phyloP scores from a whole-genome alignment of 2,797 vertebrate species.

The Hafferia zeledoni region DNA sequence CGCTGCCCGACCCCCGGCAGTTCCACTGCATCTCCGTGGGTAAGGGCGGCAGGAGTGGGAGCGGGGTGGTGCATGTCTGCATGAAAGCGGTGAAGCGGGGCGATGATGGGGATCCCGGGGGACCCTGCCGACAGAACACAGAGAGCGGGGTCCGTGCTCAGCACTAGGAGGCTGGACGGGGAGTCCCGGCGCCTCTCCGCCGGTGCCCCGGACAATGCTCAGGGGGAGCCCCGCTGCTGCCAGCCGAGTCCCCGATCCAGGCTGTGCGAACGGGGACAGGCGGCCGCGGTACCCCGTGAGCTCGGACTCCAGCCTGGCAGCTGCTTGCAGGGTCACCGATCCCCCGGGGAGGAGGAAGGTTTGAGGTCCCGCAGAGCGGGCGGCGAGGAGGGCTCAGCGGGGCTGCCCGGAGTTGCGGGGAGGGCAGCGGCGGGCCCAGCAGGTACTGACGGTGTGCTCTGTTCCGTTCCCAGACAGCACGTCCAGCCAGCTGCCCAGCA shows the following conservation, averaged over 20 bases:
- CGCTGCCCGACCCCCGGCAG: slow-evolving; percentile 92
- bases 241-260: background rate
- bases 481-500: slow-evolving; percentile 92
- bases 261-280: too few relatives aligned
- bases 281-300: too few relatives aligned
- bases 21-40: slow-evolving; percentile 98
- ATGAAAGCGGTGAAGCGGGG: background rate
- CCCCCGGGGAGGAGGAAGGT: too few relatives aligned
- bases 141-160: rapidly evolving
- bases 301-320: background rate
- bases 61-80: background rate
- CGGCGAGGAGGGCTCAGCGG: background rate
- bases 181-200: background rate
- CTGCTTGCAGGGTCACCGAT: rapidly evolving
- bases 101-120: background rate
- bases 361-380: background rate
- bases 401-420: background rate
- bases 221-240: background rate
- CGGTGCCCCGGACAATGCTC: rapidly evolving
- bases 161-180: background rate
- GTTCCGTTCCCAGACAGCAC: slow-evolving; percentile 83
- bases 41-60: slow-evolving; percentile 72
- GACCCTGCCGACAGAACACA: background rate
- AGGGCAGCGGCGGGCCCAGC: background rate
- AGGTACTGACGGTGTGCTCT: slow-evolving; percentile 3